phyloP scores from a whole-genome alignment of 1,140 invertebrate genomes.

The Atta texana region DNA sequence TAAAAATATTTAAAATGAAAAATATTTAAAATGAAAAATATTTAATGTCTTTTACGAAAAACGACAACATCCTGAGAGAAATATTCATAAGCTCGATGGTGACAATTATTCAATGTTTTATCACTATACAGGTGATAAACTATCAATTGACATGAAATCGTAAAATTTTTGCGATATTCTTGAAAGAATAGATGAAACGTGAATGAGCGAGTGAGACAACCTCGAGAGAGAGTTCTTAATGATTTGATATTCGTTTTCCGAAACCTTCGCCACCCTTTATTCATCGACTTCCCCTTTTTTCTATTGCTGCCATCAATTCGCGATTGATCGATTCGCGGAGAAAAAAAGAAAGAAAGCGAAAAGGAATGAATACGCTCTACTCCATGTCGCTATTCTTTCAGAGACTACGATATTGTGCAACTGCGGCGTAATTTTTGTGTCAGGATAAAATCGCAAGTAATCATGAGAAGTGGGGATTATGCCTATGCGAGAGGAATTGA shows the following conservation, averaged over 20 bases:
- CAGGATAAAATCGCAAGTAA: constrained; percentile 79
- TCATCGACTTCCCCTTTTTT: constrained; percentile 9
- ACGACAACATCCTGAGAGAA: too few species aligned
- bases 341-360: constrained; percentile 50
- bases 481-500: constrained; percentile 23
- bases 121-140: background rate
- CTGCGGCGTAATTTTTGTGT: constrained; percentile 65
- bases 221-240: constrained; percentile 32
- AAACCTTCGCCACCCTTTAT: constrained; percentile 16
- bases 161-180: constrained; percentile 16
- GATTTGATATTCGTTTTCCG: constrained; percentile 37
- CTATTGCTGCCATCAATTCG: constrained; percentile 12
- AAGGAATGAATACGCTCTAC: constrained; percentile 44
- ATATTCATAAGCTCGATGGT: background rate
- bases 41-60: background rate
- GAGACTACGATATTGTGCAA: constrained; percentile 44
- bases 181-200: background rate
- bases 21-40: background rate
- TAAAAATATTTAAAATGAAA: background rate
- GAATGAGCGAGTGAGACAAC: background rate
- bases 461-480: constrained; percentile 75
- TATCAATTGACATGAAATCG: constrained; percentile 11
- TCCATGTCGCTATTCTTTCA: constrained; percentile 71
- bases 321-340: background rate
- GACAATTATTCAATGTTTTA: constrained; percentile 8